Percentiles rank a stretch among this genome's conserved stretches.
These are phyloP conservation scores for Cyprinodon diabolis DNA, from an alignment of 2,797 vertebrate species.

Conservation along the genomic window DNA sequence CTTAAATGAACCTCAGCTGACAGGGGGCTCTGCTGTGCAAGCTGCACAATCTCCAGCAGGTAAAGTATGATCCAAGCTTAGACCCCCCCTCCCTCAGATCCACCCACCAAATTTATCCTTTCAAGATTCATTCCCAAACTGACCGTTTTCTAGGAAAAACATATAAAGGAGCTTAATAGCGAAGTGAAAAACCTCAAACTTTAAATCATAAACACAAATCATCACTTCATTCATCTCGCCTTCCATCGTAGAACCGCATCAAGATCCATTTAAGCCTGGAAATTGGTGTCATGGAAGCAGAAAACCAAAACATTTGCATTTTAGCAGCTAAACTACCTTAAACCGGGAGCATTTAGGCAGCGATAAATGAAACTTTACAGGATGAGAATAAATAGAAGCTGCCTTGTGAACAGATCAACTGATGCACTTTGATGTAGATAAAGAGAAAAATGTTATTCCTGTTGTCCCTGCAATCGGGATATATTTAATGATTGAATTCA, in stretches of 20 bases:
- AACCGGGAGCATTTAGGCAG: conserved; percentile 47
- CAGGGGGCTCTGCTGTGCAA: conserved; percentile 85
- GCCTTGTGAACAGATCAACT: conserved; percentile 69
- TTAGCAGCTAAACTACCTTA: conserved; percentile 67
- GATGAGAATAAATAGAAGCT: conserved; percentile 30
- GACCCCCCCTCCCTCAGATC: no score
- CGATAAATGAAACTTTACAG: conserved; percentile 37
- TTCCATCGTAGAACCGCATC: conserved; percentile 52
- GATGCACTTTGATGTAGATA: conserved; percentile 81
- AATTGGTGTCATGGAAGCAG: conserved; percentile 43
- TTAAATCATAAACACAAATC: conserved; percentile 34
- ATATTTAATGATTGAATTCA: conserved; percentile 1
- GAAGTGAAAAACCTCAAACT: conserved; percentile 62
- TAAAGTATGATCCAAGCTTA: conserved; percentile 90
- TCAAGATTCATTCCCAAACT: conserved; percentile 50
- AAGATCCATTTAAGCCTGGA: conserved; percentile 62
- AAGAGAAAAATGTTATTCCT: conserved; percentile 57
- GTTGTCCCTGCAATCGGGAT: conserved; percentile 51
- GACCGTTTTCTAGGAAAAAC: conserved; percentile 41
- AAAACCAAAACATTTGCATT: conserved; percentile 34
- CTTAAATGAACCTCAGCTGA: conserved; percentile 87
- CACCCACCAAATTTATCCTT: conserved; percentile 41
- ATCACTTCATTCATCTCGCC: conserved; percentile 22
- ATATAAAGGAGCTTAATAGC: conserved; percentile 47
- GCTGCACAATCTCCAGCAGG: conserved; percentile 93